phyloP scores from a whole-genome alignment of 2,113 vertebrate genomes.

The Alexandromys fortis region DNA sequence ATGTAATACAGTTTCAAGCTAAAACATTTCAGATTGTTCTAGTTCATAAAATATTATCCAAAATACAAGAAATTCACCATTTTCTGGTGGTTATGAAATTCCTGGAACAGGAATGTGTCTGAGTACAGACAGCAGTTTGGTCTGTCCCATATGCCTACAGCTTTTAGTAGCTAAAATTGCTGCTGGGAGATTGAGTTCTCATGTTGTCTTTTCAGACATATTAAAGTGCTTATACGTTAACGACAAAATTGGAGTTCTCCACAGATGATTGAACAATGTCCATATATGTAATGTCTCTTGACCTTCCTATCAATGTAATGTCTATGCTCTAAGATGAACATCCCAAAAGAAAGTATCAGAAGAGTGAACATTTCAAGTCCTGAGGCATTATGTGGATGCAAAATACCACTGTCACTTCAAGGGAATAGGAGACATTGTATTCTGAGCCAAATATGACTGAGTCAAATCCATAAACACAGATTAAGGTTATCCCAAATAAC shows the following conservation, averaged over 20 bases:
- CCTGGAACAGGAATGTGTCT: neutral
- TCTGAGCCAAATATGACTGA: neutral
- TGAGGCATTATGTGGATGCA: neutral
- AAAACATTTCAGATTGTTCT: neutral
- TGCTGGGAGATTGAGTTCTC: too few relatives aligned
- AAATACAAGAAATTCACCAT: neutral
- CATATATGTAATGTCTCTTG: neutral
- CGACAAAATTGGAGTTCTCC: neutral
- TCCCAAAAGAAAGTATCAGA: neutral
- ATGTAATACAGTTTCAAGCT: too few relatives aligned
- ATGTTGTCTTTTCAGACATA: neutral
- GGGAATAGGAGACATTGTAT: neutral
- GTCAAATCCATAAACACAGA: neutral
- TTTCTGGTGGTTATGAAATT: neutral
- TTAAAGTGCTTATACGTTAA: neutral
- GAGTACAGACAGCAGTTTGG: neutral
- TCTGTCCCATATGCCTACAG: neutral
- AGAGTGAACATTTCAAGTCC: neutral
- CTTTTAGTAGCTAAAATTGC: neutral
- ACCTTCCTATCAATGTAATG: neutral
- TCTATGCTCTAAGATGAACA: neutral
- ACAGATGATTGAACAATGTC: neutral
- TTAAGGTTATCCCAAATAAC: neutral
- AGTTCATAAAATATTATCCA: neutral
- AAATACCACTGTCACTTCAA: neutral